Base-by-base conservation (phyloP, 2,888 invertebrate species). In the Drosophila planitibia region DNA sequence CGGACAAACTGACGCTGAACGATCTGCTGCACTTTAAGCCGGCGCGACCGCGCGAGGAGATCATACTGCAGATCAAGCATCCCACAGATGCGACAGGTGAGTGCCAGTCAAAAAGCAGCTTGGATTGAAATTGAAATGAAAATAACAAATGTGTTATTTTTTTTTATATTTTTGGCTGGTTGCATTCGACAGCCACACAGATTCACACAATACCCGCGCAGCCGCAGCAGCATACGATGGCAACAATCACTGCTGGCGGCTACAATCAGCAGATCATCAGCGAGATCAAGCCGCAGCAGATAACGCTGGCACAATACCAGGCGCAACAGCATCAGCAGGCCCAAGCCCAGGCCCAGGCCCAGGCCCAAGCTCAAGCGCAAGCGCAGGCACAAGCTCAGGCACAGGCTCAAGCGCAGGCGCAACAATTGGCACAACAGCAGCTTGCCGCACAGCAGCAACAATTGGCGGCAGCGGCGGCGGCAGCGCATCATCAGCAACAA, bases 191-290 rank as follows among this genome's bases (percentile, higher is more conserved):
- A 92, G 92, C 90, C 28, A 87, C 92, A 4, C 92, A 93, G 66
- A 92, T 93, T 2, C 85, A 85, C 57, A 90, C 92, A 5, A 90
- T 93, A 74, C 92, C 92, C 60, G 83, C 92, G 28, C 84, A 91
- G 52, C 81, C 89, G 51, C 90, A 87, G 53, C 91, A 91, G 63
- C 91, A 92, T 53, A 91, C 91, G 10, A 91, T 92, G 89, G 91
- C 92, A 49, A 92, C 92, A 5, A 91, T 92, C 35, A 92, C 92
- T 4, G 88, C 92, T 16, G 91, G 89, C 58, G 90, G 91, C 60
- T 93, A 91, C 70, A 93, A 93, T 76, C 93, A 93, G 68, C 93
- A 93, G 76, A 92, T 93, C 57, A 92, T 93, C 58, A 91, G 92
- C 67, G 92, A 93, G 75, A 91, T 92, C 30, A 92, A 93, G 70